phyloP scores from a whole-genome alignment of 2,888 invertebrate species.

The Eilema sororculum region DNA sequence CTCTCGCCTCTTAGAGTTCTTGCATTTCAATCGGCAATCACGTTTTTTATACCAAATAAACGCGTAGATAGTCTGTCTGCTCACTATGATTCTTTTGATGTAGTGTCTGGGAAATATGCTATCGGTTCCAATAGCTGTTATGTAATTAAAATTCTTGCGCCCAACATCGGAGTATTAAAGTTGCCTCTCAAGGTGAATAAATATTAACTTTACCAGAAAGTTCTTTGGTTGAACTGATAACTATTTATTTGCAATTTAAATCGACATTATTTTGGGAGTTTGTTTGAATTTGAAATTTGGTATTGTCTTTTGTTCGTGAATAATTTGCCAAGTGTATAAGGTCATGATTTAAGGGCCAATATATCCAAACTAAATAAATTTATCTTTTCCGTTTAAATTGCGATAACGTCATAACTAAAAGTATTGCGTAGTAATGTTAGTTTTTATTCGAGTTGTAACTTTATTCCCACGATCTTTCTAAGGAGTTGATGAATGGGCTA shows the following conservation, averaged over 20 bases:
- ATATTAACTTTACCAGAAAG: conserved; percentile 15
- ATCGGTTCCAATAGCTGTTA: conserved; percentile 32
- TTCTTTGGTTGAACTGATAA: conserved; percentile 3
- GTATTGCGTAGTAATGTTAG: conserved; percentile 27
- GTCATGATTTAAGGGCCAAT: neutral
- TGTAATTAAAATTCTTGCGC: conserved; percentile 16
- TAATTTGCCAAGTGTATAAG: neutral
- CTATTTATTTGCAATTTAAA: conserved; percentile 7
- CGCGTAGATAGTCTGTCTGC: conserved; percentile 40
- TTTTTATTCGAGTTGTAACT: conserved; percentile 35
- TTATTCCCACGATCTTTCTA: conserved; percentile 36
- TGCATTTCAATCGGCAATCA: conserved; percentile 50
- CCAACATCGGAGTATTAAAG: neutral
- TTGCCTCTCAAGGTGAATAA: conserved; percentile 3
- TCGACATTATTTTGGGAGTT: neutral
- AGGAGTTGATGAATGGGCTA: conserved; percentile 39
- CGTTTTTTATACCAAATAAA: conserved; percentile 45
- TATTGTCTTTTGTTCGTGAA: conserved; percentile 23
- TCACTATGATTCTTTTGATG: conserved; percentile 36
- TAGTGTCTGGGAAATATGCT: conserved; percentile 42
- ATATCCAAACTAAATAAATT: conserved; percentile 16
- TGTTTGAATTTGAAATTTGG: conserved; percentile 17
- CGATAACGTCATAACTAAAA: conserved; percentile 36
- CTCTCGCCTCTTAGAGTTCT: conserved; percentile 38
- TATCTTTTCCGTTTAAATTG: conserved; percentile 7